Conservation (phyloP, 1,140 invertebrate genomes). For the Bactericera cockerelli region DNA sequence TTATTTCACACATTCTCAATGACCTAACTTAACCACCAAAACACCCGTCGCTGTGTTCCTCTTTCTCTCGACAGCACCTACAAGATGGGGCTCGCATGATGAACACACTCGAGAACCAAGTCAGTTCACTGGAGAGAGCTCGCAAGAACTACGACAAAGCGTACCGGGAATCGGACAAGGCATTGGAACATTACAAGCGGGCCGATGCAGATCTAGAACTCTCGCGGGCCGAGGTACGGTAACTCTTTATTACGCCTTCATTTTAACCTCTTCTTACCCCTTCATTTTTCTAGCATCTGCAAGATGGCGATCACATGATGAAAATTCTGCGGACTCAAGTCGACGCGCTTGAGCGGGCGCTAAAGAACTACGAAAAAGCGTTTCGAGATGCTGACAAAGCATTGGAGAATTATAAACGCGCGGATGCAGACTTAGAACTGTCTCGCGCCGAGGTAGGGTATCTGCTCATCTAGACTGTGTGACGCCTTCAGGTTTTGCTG, state of each 20-base stretch:
- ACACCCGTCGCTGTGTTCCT: too few relatives aligned
- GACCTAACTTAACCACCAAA: too few relatives aligned
- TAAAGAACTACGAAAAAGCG: slow-evolving; percentile 88
- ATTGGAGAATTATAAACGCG: slow-evolving; percentile 79
- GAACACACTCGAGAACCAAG: slow-evolving; percentile 54
- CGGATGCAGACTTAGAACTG: slow-evolving; percentile 87
- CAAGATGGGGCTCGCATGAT: slow-evolving; percentile 73
- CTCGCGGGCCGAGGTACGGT: slow-evolving; percentile 65
- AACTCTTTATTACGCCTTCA: too few relatives aligned
- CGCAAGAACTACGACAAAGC: slow-evolving; percentile 91
- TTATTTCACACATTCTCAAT: too few relatives aligned
- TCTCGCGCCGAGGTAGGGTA: slow-evolving; percentile 89
- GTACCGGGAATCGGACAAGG: slow-evolving; percentile 76
- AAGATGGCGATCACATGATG: slow-evolving; percentile 72
- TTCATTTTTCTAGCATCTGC: slow-evolving; percentile 51
- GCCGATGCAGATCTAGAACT: slow-evolving; percentile 91
- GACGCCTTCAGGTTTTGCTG: slow-evolving; percentile 30
- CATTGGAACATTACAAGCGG: slow-evolving; percentile 78
- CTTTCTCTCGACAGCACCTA: slow-evolving; percentile 42
- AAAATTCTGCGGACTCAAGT: slow-evolving; percentile 56
- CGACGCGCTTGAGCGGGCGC: slow-evolving; percentile 64
- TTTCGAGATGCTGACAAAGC: slow-evolving; percentile 81
- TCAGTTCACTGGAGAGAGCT: slow-evolving; percentile 64
- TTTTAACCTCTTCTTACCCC: background rate
- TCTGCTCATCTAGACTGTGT: too few relatives aligned